Evolutionary conservation across 2,113 vertebrate genomes (phyloP).

Genomic region (Eurypyga helias): DNA sequence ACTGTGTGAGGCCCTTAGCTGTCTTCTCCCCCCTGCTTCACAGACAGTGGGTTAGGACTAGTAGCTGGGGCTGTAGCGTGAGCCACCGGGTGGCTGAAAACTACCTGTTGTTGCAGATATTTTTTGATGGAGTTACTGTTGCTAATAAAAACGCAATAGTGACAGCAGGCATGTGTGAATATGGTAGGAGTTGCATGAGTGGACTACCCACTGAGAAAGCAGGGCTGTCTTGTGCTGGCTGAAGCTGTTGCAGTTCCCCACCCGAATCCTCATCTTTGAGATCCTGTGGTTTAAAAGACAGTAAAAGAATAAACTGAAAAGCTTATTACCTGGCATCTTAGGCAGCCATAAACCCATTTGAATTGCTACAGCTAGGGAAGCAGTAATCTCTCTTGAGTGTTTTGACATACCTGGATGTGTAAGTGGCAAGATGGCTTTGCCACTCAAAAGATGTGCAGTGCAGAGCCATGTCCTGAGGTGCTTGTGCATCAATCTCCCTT

Average conservation of each 20-base stretch:
- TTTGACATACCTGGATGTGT: neutral
- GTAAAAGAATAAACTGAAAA: neutral
- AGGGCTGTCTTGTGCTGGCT: neutral
- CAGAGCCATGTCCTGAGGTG: neutral
- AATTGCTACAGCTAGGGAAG: neutral
- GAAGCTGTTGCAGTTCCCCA: neutral
- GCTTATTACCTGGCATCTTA: neutral
- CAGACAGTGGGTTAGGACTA: neutral
- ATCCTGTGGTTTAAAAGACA: neutral
- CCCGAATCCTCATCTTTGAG: neutral
- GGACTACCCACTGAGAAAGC: neutral
- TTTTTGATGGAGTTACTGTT: neutral
- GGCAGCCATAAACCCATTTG: neutral
- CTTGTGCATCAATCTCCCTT: neutral
- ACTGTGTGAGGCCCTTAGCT: neutral
- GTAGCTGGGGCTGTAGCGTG: neutral
- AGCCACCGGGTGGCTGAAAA: neutral
- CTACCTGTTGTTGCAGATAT: neutral
- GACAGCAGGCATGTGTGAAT: neutral
- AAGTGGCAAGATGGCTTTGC: neutral
- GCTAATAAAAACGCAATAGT: neutral
- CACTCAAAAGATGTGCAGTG: neutral
- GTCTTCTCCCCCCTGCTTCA: neutral
- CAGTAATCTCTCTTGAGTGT: neutral
- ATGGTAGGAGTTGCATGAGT: neutral